A percentile compares a stretch with the other conserved stretches of the same genome.
Evolutionary conservation across 2,113 vertebrate species (phyloP).

Genomic region (Gallinago undulata): DNA sequence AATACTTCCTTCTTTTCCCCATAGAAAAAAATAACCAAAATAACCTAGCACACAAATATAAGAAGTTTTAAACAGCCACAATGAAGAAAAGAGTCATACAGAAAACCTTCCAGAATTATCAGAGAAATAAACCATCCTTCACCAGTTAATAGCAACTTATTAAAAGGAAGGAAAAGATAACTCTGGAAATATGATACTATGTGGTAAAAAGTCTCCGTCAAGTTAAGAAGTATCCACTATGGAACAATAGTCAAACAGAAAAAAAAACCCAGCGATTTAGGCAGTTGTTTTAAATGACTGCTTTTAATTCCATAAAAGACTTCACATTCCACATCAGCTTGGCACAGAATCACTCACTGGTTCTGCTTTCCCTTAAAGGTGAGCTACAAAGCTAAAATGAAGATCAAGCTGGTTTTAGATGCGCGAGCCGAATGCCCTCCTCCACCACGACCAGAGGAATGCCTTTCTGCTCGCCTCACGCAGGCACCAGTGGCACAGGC

Average conservation of each 20-base stretch:
- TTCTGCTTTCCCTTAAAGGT: constrained; percentile 34
- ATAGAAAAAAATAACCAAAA: not conserved
- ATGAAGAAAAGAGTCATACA: not conserved
- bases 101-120: not conserved
- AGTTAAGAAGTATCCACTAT: not conserved
- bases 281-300: constrained; percentile 37
- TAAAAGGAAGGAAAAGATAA: not conserved
- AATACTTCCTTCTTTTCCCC: not conserved
- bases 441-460: not conserved
- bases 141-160: not conserved
- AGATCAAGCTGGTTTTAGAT: not conserved
- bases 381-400: constrained; percentile 14
- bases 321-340: constrained; percentile 20
- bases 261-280: not conserved
- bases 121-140: not conserved
- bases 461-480: not conserved
- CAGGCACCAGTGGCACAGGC: not conserved
- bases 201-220: not conserved
- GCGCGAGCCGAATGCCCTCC: not conserved
- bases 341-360: constrained; percentile 22
- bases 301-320: constrained; percentile 18
- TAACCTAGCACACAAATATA: not conserved
- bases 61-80: not conserved
- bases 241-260: not conserved
- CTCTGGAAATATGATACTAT: not conserved